These are phyloP conservation scores for Prionace glauca DNA, from an alignment of 2,797 vertebrate genomes.

Conservation along the genomic window DNA sequence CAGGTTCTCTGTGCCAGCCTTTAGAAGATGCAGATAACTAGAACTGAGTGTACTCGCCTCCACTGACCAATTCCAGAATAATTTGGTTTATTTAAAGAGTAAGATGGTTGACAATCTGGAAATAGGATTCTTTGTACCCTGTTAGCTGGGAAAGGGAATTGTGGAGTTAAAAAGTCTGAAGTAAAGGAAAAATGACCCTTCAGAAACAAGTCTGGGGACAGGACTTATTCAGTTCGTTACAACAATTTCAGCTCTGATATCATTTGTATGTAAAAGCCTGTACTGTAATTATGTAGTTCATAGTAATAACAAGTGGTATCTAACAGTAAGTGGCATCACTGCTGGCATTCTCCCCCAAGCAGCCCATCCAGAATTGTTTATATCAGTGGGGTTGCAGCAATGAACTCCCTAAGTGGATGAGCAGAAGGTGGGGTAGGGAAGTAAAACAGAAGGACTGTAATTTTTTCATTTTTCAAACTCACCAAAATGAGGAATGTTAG, in stretches of 20 bases:
- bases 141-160: background rate
- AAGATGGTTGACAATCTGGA: background rate
- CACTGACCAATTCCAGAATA: background rate
- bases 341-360: background rate
- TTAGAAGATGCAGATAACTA: background rate
- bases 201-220: background rate
- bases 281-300: background rate
- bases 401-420: background rate
- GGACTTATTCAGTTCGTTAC: background rate
- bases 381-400: background rate
- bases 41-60: background rate
- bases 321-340: background rate
- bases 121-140: background rate
- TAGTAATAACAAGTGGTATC: background rate
- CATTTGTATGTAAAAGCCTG: background rate
- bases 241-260: background rate
- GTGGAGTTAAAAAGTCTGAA: background rate
- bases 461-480: background rate
- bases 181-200: background rate
- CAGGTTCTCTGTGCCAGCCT: background rate
- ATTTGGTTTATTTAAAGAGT: background rate
- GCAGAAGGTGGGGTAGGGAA: background rate
- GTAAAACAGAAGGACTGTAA: background rate
- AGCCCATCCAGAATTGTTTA: background rate
- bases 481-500: background rate